Percentiles rank a stretch among this genome's conserved stretches.
These are phyloP conservation scores for Sarcophaga bullata DNA, from an alignment of 1,140 invertebrate species.

Conservation along the genomic window DNA sequence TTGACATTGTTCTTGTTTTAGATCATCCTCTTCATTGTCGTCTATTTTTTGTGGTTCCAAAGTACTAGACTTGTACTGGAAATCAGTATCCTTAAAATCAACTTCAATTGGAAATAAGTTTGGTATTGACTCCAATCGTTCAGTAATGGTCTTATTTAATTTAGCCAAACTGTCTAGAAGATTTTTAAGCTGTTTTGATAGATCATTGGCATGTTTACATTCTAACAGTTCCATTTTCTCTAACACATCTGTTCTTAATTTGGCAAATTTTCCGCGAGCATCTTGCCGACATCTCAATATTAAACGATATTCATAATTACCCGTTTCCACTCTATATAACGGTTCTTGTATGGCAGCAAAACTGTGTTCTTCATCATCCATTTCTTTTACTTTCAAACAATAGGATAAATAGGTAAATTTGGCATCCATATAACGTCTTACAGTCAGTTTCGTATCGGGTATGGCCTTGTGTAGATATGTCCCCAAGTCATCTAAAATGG, in stretches of 20 bases:
- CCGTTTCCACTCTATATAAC: constrained; percentile 96
- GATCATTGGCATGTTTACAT: constrained; percentile 96
- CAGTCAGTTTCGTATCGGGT: constrained; percentile 96
- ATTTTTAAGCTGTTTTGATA: constrained; percentile 85
- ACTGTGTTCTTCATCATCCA: constrained; percentile 98
- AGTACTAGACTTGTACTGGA: constrained; percentile 82
- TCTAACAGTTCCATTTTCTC: constrained; percentile 97
- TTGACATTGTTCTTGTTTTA: constrained; percentile 42
- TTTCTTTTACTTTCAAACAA: constrained; percentile 96
- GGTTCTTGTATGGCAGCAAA: constrained; percentile 96
- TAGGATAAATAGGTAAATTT: constrained; percentile 99
- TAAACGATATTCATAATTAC: constrained; percentile 98
- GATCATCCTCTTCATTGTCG: constrained; percentile 67
- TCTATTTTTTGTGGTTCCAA: constrained; percentile 67
- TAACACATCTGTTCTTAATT: constrained; percentile 91
- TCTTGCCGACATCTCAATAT: constrained; percentile 95
- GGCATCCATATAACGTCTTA: constrained; percentile 96
- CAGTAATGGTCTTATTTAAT: constrained; percentile 74
- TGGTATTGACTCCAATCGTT: constrained; percentile 76
- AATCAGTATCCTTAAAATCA: constrained; percentile 90
- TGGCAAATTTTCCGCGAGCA: constrained; percentile 89
- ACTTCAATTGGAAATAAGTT: constrained; percentile 96
- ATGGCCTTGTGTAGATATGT: constrained; percentile 98
- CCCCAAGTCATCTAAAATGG: constrained; percentile 90
- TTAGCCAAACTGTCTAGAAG: constrained; percentile 83